phyloP scores from a whole-genome alignment of 2,113 vertebrate genomes.

The Planiliza haematocheilus region DNA sequence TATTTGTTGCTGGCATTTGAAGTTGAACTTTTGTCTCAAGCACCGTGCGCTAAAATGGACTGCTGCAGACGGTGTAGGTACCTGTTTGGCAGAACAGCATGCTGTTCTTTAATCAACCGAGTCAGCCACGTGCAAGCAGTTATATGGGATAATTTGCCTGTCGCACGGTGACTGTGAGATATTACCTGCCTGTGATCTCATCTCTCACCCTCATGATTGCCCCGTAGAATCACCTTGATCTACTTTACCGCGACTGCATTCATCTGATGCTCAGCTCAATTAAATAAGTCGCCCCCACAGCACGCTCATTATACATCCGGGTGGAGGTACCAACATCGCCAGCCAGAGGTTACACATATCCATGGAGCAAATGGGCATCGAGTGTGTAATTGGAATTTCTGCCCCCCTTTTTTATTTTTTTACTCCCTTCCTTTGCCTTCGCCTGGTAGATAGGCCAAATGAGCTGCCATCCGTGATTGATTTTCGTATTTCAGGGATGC shows the following conservation, averaged over 20 bases:
- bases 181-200: slow-evolving; percentile 17
- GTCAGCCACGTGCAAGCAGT: neutral
- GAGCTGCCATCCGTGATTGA: slow-evolving; percentile 81
- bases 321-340: slow-evolving; percentile 51
- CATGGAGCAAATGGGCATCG: slow-evolving; percentile 63
- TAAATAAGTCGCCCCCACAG: slow-evolving; percentile 47
- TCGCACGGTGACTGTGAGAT: slow-evolving; percentile 11
- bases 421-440: slow-evolving; percentile 45
- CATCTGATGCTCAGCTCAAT: slow-evolving; percentile 19
- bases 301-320: slow-evolving; percentile 56
- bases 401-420: slow-evolving; percentile 49
- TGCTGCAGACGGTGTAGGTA: neutral
- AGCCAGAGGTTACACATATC: slow-evolving; percentile 70
- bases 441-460: slow-evolving; percentile 72
- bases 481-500: slow-evolving; percentile 79
- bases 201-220: slow-evolving; percentile 6
- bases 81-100: neutral
- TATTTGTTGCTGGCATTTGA: slow-evolving; percentile 49
- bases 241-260: slow-evolving; percentile 16
- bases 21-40: slow-evolving; percentile 40
- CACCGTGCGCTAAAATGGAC: neutral
- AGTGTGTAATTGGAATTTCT: slow-evolving; percentile 79
- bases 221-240: slow-evolving; percentile 13
- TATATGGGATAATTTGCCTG: slow-evolving; percentile 13
- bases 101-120: slow-evolving; percentile 20